phyloP scores from a whole-genome alignment of 2,888 invertebrate genomes.

The Drosophila mimica region DNA sequence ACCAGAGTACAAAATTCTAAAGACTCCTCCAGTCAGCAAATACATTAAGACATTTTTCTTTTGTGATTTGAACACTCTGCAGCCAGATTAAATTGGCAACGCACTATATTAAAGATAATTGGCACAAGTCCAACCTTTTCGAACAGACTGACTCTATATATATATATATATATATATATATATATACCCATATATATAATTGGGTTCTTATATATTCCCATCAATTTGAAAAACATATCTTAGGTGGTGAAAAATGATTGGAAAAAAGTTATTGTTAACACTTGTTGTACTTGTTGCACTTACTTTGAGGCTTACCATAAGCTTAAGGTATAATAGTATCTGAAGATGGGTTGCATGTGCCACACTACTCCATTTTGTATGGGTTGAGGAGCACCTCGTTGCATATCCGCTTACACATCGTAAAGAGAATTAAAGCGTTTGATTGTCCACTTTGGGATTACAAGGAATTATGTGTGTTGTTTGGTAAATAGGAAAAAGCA shows the following conservation, averaged over 20 bases:
- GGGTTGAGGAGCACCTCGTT: not conserved
- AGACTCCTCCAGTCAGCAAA: constrained; percentile 1
- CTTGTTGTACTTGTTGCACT: not conserved
- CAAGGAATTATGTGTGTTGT: not conserved
- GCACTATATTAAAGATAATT: too few species aligned
- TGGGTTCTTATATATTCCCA: too few species aligned
- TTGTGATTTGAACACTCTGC: not conserved
- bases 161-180: not conserved
- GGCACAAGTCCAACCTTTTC: not conserved
- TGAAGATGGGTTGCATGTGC: not conserved
- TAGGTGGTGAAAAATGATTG: not conserved
- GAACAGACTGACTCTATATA: not conserved
- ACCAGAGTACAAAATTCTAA: not conserved
- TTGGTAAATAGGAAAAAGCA: not conserved
- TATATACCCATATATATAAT: not conserved
- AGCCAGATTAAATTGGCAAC: not conserved
- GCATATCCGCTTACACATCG: constrained; percentile 4
- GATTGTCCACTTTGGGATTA: constrained; percentile 3
- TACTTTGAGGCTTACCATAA: not conserved
- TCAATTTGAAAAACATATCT: not conserved
- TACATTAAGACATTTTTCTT: not conserved
- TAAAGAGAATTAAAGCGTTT: not conserved
- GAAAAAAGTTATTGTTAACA: not conserved
- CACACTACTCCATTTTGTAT: not conserved
- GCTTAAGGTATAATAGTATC: not conserved